Percentiles rank a stretch among this genome's conserved stretches.
These are phyloP conservation scores for Percina caprodes DNA, from an alignment of 2,113 vertebrate species.

Conservation along the genomic window DNA sequence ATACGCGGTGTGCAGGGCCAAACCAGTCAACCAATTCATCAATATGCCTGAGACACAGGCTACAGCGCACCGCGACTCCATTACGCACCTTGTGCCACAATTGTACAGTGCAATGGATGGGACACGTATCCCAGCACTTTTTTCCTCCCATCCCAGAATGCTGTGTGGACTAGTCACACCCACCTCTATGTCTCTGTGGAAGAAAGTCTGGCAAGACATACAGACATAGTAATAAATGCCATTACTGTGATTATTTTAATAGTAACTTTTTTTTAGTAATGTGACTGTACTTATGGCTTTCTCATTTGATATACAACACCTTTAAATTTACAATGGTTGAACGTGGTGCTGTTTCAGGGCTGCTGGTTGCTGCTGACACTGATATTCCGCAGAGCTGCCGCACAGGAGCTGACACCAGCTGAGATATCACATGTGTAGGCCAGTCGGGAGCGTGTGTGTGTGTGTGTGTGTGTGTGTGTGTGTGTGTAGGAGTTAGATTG, in stretches of 20 bases:
- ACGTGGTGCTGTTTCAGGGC: slow-evolving; percentile 33
- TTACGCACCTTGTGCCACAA: too few relatives aligned
- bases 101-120: too few relatives aligned
- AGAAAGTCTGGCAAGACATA: too few relatives aligned
- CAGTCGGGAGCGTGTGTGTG: slow-evolving; percentile 6
- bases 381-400: slow-evolving; percentile 36
- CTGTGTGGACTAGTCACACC: too few relatives aligned
- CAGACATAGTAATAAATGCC: neutral
- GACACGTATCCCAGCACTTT: too few relatives aligned
- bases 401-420: slow-evolving; percentile 34
- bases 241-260: neutral
- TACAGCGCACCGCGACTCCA: too few relatives aligned
- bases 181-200: too few relatives aligned
- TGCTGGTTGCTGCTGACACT: slow-evolving; percentile 48
- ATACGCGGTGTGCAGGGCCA: too few relatives aligned
- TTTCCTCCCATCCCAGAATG: too few relatives aligned
- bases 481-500: neutral
- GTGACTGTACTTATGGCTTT: neutral
- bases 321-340: neutral
- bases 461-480: slow-evolving; percentile 7
- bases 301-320: neutral
- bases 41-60: too few relatives aligned
- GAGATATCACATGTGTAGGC: slow-evolving; percentile 22
- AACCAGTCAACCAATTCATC: too few relatives aligned
- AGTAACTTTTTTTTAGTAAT: too few relatives aligned